Percentiles rank a stretch among this genome's conserved stretches.
phyloP scores from a whole-genome alignment of 2,113 vertebrate genomes.

The Todiramphus saurophagus region DNA sequence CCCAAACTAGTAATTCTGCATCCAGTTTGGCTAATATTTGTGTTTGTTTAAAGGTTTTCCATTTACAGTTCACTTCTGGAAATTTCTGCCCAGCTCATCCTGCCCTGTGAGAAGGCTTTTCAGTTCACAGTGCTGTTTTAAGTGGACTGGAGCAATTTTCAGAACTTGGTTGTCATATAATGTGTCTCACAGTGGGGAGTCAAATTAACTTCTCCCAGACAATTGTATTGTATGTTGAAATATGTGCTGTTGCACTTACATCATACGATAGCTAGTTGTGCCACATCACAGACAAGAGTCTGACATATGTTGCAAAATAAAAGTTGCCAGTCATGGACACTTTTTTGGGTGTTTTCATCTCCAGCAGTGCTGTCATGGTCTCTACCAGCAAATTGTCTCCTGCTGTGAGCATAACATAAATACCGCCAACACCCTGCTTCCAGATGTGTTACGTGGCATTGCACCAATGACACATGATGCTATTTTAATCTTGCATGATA shows the following conservation, averaged over 20 bases:
- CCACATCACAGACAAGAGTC: slow-evolving; percentile 45
- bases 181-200: neutral
- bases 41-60: slow-evolving; percentile 27
- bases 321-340: slow-evolving; percentile 58
- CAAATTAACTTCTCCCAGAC: slow-evolving; percentile 26
- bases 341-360: slow-evolving; percentile 51
- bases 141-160: neutral
- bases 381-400: slow-evolving; percentile 36
- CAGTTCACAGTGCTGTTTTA: neutral
- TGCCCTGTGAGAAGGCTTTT: neutral
- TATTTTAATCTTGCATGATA: neutral
- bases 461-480: neutral
- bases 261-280: slow-evolving; percentile 22
- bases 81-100: neutral
- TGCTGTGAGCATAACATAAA: slow-evolving; percentile 4
- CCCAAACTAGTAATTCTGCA: slow-evolving; percentile 18
- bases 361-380: slow-evolving; percentile 48
- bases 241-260: slow-evolving; percentile 18
- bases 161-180: neutral
- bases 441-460: slow-evolving; percentile 56
- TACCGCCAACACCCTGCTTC: slow-evolving; percentile 47
- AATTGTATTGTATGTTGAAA: slow-evolving; percentile 45
- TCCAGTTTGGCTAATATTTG: slow-evolving; percentile 16
- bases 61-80: slow-evolving; percentile 27
- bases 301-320: slow-evolving; percentile 53